Percentiles rank a stretch among this genome's conserved stretches.
These are phyloP conservation scores for Elmis aenea DNA, from an alignment of 2,888 invertebrate genomes.

Conservation along the genomic window DNA sequence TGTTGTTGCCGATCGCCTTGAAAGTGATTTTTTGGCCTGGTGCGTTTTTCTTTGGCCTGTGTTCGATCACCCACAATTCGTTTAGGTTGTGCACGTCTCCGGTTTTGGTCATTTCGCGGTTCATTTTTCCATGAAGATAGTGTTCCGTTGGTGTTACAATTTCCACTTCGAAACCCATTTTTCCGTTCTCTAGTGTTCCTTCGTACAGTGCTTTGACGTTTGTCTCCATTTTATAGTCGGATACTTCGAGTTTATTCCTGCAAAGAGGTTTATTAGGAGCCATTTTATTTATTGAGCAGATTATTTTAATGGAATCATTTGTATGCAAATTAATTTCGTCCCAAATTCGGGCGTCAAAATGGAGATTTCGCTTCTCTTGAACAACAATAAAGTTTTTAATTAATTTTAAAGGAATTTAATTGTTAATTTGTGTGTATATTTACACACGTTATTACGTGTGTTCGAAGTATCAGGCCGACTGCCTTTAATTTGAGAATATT, in stretches of 20 bases:
- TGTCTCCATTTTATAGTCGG: slow-evolving; percentile 47
- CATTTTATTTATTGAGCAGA: background rate
- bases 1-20: slow-evolving; percentile 41
- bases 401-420: too few relatives aligned
- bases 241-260: slow-evolving; percentile 50
- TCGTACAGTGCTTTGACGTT: slow-evolving; percentile 41
- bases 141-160: slow-evolving; percentile 50
- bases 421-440: too few relatives aligned
- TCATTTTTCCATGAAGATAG: slow-evolving; percentile 44
- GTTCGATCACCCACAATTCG: slow-evolving; percentile 35
- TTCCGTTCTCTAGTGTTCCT: slow-evolving; percentile 46
- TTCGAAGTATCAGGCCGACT: too few relatives aligned
- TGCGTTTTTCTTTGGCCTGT: slow-evolving; percentile 45
- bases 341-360: too few relatives aligned
- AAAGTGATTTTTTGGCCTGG: slow-evolving; percentile 44
- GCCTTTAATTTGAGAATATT: too few relatives aligned
- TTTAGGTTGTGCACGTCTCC: slow-evolving; percentile 36
- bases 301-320: too few relatives aligned
- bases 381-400: too few relatives aligned
- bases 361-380: too few relatives aligned
- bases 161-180: slow-evolving; percentile 47
- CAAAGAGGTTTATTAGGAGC: slow-evolving; percentile 13
- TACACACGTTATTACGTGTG: too few relatives aligned
- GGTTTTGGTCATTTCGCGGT: slow-evolving; percentile 34
- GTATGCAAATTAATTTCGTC: too few relatives aligned